phyloP scores from a whole-genome alignment of 2,797 vertebrate genomes.

The Pteronotus mesoamericanus region DNA sequence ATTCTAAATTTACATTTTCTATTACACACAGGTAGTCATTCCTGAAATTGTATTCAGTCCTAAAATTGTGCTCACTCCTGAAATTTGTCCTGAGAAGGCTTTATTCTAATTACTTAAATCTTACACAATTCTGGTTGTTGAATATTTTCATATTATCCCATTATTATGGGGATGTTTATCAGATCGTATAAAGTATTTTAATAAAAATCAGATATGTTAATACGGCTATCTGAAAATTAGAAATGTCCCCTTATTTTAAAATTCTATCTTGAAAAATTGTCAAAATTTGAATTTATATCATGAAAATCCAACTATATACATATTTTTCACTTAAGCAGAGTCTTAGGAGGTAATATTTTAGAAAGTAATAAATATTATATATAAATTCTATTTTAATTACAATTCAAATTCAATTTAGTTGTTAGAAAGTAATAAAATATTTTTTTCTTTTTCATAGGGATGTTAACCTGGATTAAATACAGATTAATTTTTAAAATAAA shows the following conservation, averaged over 20 bases:
- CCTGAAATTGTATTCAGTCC: background rate
- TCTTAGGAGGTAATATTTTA: background rate
- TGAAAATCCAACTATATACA: background rate
- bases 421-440: background rate
- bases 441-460: background rate
- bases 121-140: background rate
- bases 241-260: background rate
- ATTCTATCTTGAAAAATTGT: background rate
- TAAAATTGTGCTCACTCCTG: background rate
- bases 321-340: background rate
- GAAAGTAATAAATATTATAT: background rate
- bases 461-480: background rate
- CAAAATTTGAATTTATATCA: background rate
- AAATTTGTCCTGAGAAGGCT: background rate
- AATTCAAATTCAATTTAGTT: slow-evolving; percentile 23
- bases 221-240: background rate
- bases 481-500: slow-evolving; percentile 36
- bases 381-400: background rate
- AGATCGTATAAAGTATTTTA: background rate
- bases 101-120: background rate
- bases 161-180: background rate
- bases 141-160: background rate
- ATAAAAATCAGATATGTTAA: background rate
- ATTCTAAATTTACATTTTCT: background rate
- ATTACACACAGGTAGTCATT: background rate